Percentiles rank a stretch among this genome's conserved stretches.
These are phyloP conservation scores for Cactoblastis cactorum DNA, from an alignment of 2,888 invertebrate species.

Conservation along the genomic window DNA sequence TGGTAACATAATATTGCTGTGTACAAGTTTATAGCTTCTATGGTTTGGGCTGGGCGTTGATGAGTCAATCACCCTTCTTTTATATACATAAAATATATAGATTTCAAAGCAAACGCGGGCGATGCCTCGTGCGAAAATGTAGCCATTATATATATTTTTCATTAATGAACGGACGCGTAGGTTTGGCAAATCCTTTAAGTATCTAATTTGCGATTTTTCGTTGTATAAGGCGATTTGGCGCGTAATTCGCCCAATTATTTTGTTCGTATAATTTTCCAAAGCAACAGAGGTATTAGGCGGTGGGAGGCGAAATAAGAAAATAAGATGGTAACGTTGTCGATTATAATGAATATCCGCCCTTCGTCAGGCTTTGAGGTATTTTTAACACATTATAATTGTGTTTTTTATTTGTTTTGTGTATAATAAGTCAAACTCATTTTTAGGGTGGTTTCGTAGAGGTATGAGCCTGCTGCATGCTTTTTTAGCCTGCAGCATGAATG, in stretches of 20 bases:
- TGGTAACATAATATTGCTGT: no score
- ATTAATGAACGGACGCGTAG: slow-evolving; percentile 23
- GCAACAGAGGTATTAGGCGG: slow-evolving; percentile 40
- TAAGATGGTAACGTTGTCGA: slow-evolving; percentile 57
- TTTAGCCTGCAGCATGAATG: no score
- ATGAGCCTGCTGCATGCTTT: no score
- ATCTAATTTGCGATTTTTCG: slow-evolving; percentile 62
- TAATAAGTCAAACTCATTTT: no score
- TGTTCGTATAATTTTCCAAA: slow-evolving; percentile 59
- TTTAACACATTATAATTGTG: background rate
- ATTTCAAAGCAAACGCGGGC: no score
- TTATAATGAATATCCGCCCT: slow-evolving; percentile 36
- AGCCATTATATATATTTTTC: background rate
- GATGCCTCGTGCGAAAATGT: no score
- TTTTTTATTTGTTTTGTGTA: background rate
- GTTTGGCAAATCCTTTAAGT: slow-evolving; percentile 57
- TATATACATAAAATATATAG: no score
- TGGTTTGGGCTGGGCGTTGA: no score
- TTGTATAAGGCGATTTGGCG: slow-evolving; percentile 58
- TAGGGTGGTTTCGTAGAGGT: no score
- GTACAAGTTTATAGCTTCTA: no score
- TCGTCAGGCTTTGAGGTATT: background rate
- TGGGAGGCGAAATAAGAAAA: slow-evolving; percentile 56
- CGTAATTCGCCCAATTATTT: slow-evolving; percentile 67
- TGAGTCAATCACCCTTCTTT: no score